These are phyloP conservation scores for Pachyrhynchus sulphureomaculatus DNA, from an alignment of 1,140 invertebrate genomes.

Conservation along the genomic window DNA sequence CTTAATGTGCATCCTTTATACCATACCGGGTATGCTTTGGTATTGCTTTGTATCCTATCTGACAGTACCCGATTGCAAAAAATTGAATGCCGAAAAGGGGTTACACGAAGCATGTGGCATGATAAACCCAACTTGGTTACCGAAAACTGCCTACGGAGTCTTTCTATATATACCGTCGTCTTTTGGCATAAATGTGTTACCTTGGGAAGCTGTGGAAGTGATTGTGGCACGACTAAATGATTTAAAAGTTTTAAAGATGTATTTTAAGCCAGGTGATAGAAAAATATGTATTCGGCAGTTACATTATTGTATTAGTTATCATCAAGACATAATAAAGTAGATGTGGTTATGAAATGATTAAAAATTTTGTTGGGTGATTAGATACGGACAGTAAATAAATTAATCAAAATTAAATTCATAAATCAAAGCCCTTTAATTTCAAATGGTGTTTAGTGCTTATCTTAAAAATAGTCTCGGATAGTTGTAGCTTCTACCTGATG, in stretches of 20 bases:
- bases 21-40: conserved; percentile 20
- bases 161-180: conserved; percentile 10
- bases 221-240: conserved; percentile 13
- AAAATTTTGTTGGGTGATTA: too few relatives aligned
- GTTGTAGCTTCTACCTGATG: too few relatives aligned
- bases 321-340: conserved; percentile 28
- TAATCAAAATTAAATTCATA: too few relatives aligned
- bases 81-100: not conserved
- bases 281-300: not conserved
- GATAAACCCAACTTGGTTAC: conserved; percentile 24
- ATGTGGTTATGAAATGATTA: too few relatives aligned
- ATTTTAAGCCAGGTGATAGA: not conserved
- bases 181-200: not conserved
- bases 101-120: conserved; percentile 18
- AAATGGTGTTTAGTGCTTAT: too few relatives aligned
- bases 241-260: not conserved
- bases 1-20: not conserved
- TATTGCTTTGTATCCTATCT: conserved; percentile 9
- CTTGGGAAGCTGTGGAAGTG: conserved; percentile 16
- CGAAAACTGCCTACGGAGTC: not conserved
- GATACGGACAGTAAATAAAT: too few relatives aligned
- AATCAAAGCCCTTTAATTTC: too few relatives aligned
- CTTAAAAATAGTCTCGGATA: too few relatives aligned
- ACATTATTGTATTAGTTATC: conserved; percentile 14
- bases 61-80: conserved; percentile 6